Percentiles rank a stretch among this genome's conserved stretches.
Conservation (phyloP, 1,140 invertebrate species). For the Monomorium pharaonis region DNA sequence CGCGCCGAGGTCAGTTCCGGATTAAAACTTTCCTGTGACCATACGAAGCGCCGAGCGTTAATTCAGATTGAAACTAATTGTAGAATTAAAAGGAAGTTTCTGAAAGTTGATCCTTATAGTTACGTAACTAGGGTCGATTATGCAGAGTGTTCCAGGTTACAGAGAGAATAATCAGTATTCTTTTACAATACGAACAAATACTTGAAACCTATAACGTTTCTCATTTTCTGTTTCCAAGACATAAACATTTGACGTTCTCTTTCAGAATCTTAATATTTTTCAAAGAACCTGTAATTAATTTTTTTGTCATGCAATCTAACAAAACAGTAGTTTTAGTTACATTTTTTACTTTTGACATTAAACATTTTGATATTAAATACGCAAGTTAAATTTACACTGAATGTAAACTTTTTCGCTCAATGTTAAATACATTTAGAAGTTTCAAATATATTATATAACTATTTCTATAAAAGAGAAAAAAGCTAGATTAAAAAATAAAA, state of each 20-base stretch:
- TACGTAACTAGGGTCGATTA: slow-evolving; percentile 24
- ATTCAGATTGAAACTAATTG: slow-evolving; percentile 52
- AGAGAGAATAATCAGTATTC: slow-evolving; percentile 33
- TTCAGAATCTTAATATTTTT: neutral
- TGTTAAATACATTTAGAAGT: neutral
- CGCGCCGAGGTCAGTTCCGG: slow-evolving; percentile 32
- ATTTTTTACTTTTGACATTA: neutral
- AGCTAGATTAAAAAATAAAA: neutral
- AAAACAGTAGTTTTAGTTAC: neutral
- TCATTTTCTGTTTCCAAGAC: neutral
- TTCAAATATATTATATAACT: neutral
- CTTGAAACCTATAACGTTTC: neutral
- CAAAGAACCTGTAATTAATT: neutral
- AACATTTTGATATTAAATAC: neutral
- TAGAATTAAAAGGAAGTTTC: slow-evolving; percentile 42
- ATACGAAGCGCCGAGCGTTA: slow-evolving; percentile 39
- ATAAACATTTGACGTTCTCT: neutral
- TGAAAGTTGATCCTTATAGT: slow-evolving; percentile 30
- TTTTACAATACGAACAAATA: neutral
- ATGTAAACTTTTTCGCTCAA: neutral
- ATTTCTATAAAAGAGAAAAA: neutral
- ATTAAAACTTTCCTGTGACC: slow-evolving; percentile 39
- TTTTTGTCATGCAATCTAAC: neutral
- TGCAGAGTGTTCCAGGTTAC: slow-evolving; percentile 12
- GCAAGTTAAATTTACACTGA: neutral